A percentile compares a stretch with the other conserved stretches of the same genome.
Conservation (phyloP, 2,888 invertebrate genomes). For the Lochmaea crataegi region DNA sequence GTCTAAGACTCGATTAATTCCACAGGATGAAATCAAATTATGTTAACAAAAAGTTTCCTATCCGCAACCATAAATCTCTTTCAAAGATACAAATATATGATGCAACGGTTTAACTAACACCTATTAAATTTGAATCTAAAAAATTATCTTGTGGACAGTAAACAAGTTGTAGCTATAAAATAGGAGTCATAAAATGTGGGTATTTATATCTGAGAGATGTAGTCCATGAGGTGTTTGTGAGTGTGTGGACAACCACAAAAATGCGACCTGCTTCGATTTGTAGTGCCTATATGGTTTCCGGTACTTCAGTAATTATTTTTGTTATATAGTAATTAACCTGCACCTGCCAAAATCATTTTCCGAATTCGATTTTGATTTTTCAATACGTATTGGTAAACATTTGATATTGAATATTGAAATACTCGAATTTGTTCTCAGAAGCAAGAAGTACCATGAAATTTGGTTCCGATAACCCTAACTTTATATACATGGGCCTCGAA, state of each 20-base stretch:
- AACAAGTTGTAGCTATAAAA: constrained; percentile 25
- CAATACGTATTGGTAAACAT: too few relatives aligned
- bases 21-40: constrained; percentile 1
- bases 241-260: constrained; percentile 47
- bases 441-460: too few relatives aligned
- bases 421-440: too few relatives aligned
- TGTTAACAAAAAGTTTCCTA: not conserved
- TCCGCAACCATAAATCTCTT: not conserved
- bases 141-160: constrained; percentile 21
- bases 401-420: too few relatives aligned
- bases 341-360: not conserved
- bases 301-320: constrained; percentile 2
- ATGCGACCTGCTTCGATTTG: constrained; percentile 34
- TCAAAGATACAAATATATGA: not conserved
- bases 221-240: constrained; percentile 46
- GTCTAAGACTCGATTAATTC: too few relatives aligned
- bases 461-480: too few relatives aligned
- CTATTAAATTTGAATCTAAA: constrained; percentile 20
- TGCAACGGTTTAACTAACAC: constrained; percentile 1
- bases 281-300: constrained; percentile 18
- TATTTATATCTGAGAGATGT: constrained; percentile 40
- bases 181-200: constrained; percentile 34
- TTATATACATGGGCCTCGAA: too few relatives aligned
- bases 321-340: not conserved
- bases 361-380: too few relatives aligned